Percentiles rank a stretch among this genome's conserved stretches.
Evolutionary conservation across 2,888 invertebrate genomes (phyloP).

Genomic region (Cordilura impudica): DNA sequence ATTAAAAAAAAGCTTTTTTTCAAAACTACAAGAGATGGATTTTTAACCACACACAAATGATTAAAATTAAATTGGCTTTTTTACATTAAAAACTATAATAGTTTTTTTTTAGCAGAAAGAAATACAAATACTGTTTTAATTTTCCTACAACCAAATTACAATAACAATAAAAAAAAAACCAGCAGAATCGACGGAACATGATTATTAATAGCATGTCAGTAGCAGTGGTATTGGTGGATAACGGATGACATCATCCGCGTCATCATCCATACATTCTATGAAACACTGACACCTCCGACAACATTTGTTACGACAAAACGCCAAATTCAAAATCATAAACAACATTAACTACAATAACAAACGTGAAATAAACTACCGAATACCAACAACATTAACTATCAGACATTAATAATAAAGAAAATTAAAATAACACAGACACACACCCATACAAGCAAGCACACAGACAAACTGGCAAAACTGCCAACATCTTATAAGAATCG

Average conservation of each 20-base stretch:
- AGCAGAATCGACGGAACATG: constrained; percentile 35
- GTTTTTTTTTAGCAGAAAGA: not conserved
- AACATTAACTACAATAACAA: constrained; percentile 29
- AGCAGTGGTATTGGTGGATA: not conserved
- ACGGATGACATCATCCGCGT: constrained; percentile 56
- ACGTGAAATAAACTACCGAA: constrained; percentile 19
- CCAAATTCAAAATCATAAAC: not conserved
- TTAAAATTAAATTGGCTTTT: no score
- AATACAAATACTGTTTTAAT: constrained; percentile 18
- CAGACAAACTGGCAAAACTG: constrained; percentile 38
- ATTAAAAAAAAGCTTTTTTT: not conserved
- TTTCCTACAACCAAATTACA: not conserved
- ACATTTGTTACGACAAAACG: constrained; percentile 18
- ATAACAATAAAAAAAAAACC: constrained; percentile 13
- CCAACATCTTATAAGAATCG: constrained; percentile 42
- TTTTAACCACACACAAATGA: no score
- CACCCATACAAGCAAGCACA: constrained; percentile 2
- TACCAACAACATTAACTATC: constrained; percentile 26
- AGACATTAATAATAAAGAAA: constrained; percentile 26
- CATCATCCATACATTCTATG: constrained; percentile 32
- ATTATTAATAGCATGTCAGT: constrained; percentile 24
- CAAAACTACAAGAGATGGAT: not conserved
- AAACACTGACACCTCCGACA: constrained; percentile 56
- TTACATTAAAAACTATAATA: not conserved
- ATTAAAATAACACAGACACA: constrained; percentile 7